Conservation (phyloP, 2,888 invertebrate species). For the Protonemura montana region DNA sequence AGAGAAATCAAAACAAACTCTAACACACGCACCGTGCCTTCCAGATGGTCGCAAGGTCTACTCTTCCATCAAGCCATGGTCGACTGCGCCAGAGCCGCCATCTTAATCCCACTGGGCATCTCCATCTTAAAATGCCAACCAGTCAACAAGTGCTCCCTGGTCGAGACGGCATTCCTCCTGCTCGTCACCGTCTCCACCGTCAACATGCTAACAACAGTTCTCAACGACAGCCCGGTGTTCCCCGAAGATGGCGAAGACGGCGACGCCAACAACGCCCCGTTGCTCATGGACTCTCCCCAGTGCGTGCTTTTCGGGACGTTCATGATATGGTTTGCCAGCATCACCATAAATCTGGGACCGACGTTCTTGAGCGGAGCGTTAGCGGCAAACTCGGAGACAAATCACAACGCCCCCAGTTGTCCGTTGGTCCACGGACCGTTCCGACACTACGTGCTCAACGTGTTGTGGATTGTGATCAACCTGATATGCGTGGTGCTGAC, state of each 20-base stretch:
- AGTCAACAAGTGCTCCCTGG: slow-evolving; percentile 84
- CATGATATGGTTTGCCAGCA: slow-evolving; percentile 93
- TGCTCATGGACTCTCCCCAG: slow-evolving; percentile 86
- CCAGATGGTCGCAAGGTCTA: slow-evolving; percentile 85
- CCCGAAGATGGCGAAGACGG: slow-evolving; percentile 74
- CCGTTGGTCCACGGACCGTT: slow-evolving; percentile 87
- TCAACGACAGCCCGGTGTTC: slow-evolving; percentile 86
- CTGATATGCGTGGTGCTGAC: slow-evolving; percentile 85
- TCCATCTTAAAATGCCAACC: slow-evolving; percentile 84
- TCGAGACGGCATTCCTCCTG: slow-evolving; percentile 87
- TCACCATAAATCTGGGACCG: slow-evolving; percentile 89
- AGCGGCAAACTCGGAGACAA: slow-evolving; percentile 79
- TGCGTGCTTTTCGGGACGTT: slow-evolving; percentile 90
- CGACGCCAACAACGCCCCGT: slow-evolving; percentile 66
- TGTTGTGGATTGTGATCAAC: slow-evolving; percentile 89
- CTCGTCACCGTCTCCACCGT: slow-evolving; percentile 88
- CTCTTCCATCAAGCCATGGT: slow-evolving; percentile 86
- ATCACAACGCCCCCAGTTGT: slow-evolving; percentile 82
- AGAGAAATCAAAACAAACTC: too few species aligned
- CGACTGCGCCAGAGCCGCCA: slow-evolving; percentile 82
- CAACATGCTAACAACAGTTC: slow-evolving; percentile 86
- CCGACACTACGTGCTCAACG: slow-evolving; percentile 88
- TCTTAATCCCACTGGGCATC: slow-evolving; percentile 79
- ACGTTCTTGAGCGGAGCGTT: slow-evolving; percentile 84
- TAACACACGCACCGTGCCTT: slow-evolving; percentile 52